These are phyloP conservation scores for Pseudorectes ferrugineus DNA, from an alignment of 2,113 vertebrate species.

Conservation along the genomic window DNA sequence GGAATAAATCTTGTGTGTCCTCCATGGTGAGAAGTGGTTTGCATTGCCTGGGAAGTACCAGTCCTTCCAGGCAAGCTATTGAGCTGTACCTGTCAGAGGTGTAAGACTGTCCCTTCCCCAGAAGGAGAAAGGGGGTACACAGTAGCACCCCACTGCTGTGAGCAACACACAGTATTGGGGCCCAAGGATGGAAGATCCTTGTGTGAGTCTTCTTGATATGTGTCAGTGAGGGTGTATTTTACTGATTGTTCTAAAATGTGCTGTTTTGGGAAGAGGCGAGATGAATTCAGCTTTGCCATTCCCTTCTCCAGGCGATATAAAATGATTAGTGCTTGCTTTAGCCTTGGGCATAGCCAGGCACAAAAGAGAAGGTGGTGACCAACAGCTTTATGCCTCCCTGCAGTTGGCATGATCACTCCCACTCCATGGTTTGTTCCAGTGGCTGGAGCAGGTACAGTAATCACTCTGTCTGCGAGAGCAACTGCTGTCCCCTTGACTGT, in stretches of 20 bases:
- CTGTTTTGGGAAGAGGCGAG: not conserved
- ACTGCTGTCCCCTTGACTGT: not conserved
- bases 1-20: conserved; percentile 74
- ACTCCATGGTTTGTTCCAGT: not conserved
- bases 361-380: not conserved
- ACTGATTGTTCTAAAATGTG: not conserved
- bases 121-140: not conserved
- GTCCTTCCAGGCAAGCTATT: conserved; percentile 65
- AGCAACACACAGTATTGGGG: not conserved
- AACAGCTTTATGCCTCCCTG: not conserved
- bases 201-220: not conserved
- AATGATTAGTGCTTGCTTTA: not conserved
- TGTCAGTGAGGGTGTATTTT: not conserved
- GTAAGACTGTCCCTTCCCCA: not conserved
- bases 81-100: not conserved
- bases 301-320: not conserved
- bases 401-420: not conserved
- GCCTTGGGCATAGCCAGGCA: not conserved
- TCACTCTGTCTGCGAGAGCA: not conserved
- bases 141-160: not conserved
- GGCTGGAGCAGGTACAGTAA: not conserved
- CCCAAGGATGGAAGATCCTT: not conserved
- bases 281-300: not conserved
- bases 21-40: conserved; percentile 67
- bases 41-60: conserved; percentile 68